Base-by-base conservation (phyloP, 1,140 invertebrate species). In the Drosophila rufa region DNA sequence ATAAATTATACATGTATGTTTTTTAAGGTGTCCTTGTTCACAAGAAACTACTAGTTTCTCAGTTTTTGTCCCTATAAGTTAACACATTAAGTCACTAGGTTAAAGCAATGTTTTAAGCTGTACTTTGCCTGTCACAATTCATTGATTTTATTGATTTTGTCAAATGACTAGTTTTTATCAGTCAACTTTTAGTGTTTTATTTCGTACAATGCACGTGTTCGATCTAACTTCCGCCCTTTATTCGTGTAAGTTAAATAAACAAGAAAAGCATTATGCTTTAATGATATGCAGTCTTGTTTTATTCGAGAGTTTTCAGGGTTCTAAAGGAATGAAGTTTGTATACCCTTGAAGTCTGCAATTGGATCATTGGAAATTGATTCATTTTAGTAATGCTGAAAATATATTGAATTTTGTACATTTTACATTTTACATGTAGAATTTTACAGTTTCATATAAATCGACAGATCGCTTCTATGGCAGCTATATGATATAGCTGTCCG, bases 191-290 rank as follows among this genome's bases (percentile, higher is more conserved):
- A 33, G 22, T 19, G 30, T 27, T 22, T 45, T 30, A 27, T 19
- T 38, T 45, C 5, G 11, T n/a, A 30, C 19, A 27, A n/a, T 51
- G 12, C 40, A 43, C 36, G 30, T 22, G n/a, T 48, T 11, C 8
- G 15, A 51, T 14, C 59, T 22, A 22, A 68, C 33, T 46, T 70
- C 70, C 70, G 55, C 53, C 66, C 53, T 73, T 56, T 73, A 58
- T 15, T 15, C 22, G 22, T 33, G n/a, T 60, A 74, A 73, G 55
- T 60, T 43, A 8, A 74, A 73, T 74, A 74, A 74, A 74, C 38
- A 50, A 74, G 27, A 48, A 8, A 40, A 45, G 36, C 45, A 73
- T 46, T 43, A 51, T 50, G 53, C 53, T 73, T 12, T 33, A 56
- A 33, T 55, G 33, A 56, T 33, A 40, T 17, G 11, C 8, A 14